Percentiles rank a stretch among this genome's conserved stretches.
Evolutionary conservation across 1,140 invertebrate genomes (phyloP).

Genomic region (Phthorimaea operculella): DNA sequence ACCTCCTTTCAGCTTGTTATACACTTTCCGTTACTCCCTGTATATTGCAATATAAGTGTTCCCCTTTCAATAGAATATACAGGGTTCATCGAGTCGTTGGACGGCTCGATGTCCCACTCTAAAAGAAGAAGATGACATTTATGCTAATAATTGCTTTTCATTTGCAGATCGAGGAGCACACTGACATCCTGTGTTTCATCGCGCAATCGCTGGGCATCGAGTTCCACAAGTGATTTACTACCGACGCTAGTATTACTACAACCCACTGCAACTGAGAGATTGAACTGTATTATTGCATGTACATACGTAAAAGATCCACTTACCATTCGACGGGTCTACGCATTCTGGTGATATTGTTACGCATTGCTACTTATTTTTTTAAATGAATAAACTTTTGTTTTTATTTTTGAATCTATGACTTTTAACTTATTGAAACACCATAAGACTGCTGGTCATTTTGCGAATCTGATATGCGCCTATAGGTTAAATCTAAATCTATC

Average conservation of each 20-base stretch:
- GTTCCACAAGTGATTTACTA: conserved; percentile 67
- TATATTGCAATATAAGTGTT: no score
- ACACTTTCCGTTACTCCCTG: no score
- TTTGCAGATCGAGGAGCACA: conserved; percentile 88
- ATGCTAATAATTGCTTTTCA: no score
- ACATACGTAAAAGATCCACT: conserved; percentile 39
- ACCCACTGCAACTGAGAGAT: conserved; percentile 39
- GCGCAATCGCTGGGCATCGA: conserved; percentile 78
- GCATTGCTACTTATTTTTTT: conserved; percentile 59
- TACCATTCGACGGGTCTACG: conserved; percentile 47
- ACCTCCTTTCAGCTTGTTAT: no score
- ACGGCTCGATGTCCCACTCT: no score
- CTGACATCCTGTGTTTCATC: conserved; percentile 90
- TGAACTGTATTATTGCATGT: conserved; percentile 46
- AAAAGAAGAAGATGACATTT: no score
- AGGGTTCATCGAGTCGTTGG: no score
- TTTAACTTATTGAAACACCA: not conserved
- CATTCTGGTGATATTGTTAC: conserved; percentile 62
- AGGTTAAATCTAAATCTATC: no score
- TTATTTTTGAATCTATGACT: conserved; percentile 33
- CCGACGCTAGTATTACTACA: conserved; percentile 22
- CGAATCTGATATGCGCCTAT: no score
- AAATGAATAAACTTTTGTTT: conserved; percentile 58
- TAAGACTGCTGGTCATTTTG: no score
- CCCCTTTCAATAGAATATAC: no score